These are phyloP conservation scores for Mycteria americana DNA, from an alignment of 2,797 vertebrate genomes.

Conservation along the genomic window DNA sequence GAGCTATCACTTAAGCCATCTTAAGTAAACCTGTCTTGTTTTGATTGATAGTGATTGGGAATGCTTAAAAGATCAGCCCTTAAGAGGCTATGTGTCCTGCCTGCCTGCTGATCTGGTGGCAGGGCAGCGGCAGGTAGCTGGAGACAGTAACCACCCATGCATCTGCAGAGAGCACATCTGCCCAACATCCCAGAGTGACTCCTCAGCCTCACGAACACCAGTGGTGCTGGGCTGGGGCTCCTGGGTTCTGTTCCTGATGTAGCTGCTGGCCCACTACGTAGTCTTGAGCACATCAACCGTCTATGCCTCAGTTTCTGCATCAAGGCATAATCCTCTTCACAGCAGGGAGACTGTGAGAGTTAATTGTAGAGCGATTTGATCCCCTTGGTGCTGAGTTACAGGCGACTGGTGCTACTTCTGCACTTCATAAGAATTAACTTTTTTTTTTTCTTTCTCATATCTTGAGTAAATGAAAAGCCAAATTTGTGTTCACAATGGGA, in stretches of 20 bases:
- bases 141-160: background rate
- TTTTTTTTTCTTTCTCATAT: background rate
- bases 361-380: background rate
- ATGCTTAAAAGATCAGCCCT: background rate
- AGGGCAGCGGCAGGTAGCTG: background rate
- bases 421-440: background rate
- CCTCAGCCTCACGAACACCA: background rate
- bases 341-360: background rate
- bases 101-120: background rate
- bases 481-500: slow-evolving; percentile 40
- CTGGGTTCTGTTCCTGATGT: background rate
- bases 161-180: background rate
- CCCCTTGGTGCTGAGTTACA: background rate
- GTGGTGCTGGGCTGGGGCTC: background rate
- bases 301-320: background rate
- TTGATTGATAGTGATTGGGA: slow-evolving; percentile 26
- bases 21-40: slow-evolving; percentile 43
- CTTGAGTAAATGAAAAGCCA: slow-evolving; percentile 18
- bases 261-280: background rate
- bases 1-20: slow-evolving; percentile 26
- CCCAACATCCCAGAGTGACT: background rate
- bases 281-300: background rate
- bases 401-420: background rate
- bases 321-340: background rate
- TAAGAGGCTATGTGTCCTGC: background rate